Base-by-base conservation (phyloP, 2,888 invertebrate species). In the Agrotis ipsilon region DNA sequence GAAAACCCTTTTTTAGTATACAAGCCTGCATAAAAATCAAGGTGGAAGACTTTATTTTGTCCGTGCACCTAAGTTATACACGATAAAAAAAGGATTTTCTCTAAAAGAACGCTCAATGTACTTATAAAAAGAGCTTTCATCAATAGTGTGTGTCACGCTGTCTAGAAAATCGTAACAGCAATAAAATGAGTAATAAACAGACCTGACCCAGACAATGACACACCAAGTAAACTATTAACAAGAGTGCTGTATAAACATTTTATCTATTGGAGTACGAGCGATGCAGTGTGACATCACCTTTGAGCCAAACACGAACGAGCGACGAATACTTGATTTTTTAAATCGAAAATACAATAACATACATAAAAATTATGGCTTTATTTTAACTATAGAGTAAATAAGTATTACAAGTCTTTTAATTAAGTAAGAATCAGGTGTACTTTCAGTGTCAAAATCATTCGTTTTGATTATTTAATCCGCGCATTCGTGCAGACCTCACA, bases 231-330 rank as follows among this genome's bases (percentile, higher is more conserved):
- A 63, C 80, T 43, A 79, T 75, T 54, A 75, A 82, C 63, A 61
- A 62, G 57, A 66, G 57, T 45, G 48, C 16, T 46, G 24, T 19
- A 45, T 32, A 49, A 62, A 52, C 27, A 19, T 46, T 77, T 57
- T 70, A 78, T 76, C 27, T 74, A 49, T 51, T 62, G 39, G 45
- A 80, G 54, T 49, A 59, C 45, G n/a, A 72, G n/a, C 57, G 55
- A 45, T 64, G 68, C 65, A 78, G 60, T 55, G 54, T 88, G 82
- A 86, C 84, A 80, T 85, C 83, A 83, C 66, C 43, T 32, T n/a
- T 32, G 13, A 1, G n/a, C 13, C 32, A n/a, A 0, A 14, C 55
- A 32, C 14, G 14, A 32, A 19, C 55, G 4, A n/a, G 32, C 13
- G 55, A 14, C n/a, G 0, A n/a, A 32, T n/a, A 55, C 11, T 18